These are phyloP conservation scores for Bothrops jararaca DNA, from an alignment of 2,113 vertebrate species.

Conservation along the genomic window DNA sequence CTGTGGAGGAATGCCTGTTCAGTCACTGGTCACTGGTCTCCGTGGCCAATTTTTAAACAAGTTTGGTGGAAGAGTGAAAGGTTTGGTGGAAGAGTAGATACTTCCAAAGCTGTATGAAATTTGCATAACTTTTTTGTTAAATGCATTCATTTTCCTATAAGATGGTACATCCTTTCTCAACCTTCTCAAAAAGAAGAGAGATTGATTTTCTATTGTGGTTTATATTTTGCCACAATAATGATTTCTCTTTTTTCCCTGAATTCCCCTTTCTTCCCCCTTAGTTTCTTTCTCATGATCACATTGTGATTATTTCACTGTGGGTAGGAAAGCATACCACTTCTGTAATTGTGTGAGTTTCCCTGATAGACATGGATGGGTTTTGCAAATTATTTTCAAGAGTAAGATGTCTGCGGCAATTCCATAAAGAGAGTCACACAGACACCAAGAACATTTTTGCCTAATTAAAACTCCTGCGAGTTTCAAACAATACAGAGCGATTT, in stretches of 20 bases:
- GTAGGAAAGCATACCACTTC: not conserved
- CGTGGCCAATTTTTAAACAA: not conserved
- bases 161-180: conserved; percentile 22
- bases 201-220: not conserved
- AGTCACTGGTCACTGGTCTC: not conserved
- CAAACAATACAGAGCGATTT: not conserved
- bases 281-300: not conserved
- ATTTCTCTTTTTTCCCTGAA: conserved; percentile 46
- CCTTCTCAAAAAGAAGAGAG: conserved; percentile 26
- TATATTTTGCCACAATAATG: conserved; percentile 10
- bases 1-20: not conserved
- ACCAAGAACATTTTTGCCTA: not conserved
- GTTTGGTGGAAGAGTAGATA: not conserved
- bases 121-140: not conserved
- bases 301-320: not conserved
- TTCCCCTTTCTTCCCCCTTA: conserved; percentile 36
- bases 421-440: not conserved
- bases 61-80: not conserved
- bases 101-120: not conserved
- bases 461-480: not conserved
- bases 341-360: not conserved
- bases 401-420: not conserved
- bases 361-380: not conserved
- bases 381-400: not conserved
- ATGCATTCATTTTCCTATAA: not conserved